These are phyloP conservation scores for Rallus limicola DNA, from an alignment of 2,113 vertebrate species.

Conservation along the genomic window DNA sequence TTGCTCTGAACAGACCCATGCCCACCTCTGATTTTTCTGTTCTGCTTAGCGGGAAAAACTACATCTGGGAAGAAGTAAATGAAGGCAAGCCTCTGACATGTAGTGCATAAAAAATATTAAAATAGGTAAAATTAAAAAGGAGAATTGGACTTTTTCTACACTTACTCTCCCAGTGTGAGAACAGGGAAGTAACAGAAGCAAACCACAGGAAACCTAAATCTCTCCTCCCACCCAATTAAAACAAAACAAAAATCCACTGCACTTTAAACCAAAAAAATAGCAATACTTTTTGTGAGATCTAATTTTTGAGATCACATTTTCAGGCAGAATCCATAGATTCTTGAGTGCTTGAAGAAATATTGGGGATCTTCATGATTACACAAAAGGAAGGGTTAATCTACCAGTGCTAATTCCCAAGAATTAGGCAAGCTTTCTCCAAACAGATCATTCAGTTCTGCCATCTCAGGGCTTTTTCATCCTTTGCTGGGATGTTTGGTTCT, in stretches of 20 bases:
- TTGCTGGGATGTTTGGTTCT: neutral
- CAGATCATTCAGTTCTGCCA: neutral
- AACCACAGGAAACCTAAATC: neutral
- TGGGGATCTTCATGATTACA: neutral
- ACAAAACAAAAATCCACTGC: neutral
- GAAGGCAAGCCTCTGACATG: rapidly evolving
- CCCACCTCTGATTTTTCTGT: neutral
- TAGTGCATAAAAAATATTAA: neutral
- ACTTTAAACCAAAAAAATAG: neutral
- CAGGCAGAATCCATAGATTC: neutral
- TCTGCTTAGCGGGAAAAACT: neutral
- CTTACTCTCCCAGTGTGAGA: neutral
- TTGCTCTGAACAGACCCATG: neutral
- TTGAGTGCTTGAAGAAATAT: neutral
- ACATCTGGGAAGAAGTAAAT: neutral
- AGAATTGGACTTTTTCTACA: neutral
- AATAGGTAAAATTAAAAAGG: neutral
- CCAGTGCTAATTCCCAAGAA: neutral
- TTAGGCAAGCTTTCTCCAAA: neutral
- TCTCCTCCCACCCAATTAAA: neutral
- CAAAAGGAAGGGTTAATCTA: neutral
- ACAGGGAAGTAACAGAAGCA: neutral
- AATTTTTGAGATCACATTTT: neutral
- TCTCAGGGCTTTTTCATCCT: neutral
- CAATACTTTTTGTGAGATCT: neutral